Conservation (phyloP, 2,888 invertebrate species). For the Petrolisthes manimaculis region DNA sequence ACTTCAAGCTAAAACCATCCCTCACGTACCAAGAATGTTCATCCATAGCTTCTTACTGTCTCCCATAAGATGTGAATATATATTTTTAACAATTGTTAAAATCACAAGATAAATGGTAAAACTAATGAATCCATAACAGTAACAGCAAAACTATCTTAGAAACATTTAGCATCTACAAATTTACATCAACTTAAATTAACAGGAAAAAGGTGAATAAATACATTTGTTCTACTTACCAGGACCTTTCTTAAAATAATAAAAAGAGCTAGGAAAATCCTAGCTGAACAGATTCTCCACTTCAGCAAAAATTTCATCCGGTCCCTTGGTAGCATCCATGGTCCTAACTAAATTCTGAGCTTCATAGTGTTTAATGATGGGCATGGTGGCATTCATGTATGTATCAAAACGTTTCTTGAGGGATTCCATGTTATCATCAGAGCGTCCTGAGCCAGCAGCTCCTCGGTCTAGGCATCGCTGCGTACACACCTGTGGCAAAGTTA, state of each 20-base stretch:
- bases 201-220: not conserved
- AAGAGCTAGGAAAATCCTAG: slow-evolving; percentile 4
- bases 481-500: slow-evolving; percentile 75
- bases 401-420: slow-evolving; percentile 87
- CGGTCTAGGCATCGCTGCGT: slow-evolving; percentile 86
- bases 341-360: slow-evolving; percentile 79
- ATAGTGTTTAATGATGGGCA: slow-evolving; percentile 91
- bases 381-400: slow-evolving; percentile 86
- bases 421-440: slow-evolving; percentile 93
- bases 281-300: slow-evolving; percentile 72
- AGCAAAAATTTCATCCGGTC: slow-evolving; percentile 78
- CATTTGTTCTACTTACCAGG: not conserved
- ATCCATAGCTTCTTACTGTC: no score
- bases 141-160: no score
- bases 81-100: no score
- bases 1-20: no score
- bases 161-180: not conserved
- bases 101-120: no score
- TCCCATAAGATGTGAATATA: no score
- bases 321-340: slow-evolving; percentile 80
- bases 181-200: not conserved
- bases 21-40: no score
- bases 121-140: no score
- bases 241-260: not conserved
- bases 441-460: slow-evolving; percentile 89